Base-by-base conservation (phyloP, 2,113 vertebrate species). In the Mesitornis unicolor region DNA sequence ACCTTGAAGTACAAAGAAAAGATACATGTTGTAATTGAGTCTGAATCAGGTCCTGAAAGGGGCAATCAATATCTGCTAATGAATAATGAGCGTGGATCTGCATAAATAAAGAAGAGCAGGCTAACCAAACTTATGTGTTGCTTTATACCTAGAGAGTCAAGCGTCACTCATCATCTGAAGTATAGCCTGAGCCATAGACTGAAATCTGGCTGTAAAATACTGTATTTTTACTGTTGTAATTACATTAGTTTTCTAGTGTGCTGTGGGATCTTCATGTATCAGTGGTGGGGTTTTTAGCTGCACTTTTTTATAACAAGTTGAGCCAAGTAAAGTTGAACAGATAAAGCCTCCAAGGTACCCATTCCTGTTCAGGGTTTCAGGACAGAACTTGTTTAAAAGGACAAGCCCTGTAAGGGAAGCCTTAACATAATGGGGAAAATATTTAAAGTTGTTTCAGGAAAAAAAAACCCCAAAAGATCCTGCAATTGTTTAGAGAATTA, bases 301-400 rank as follows among this genome's bases (percentile, higher is more conserved):
- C 43, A 53, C 31, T 86, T 82, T n/a, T 87, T 92, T 87, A 88
- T 93, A 96, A 97, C 96, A 98, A 97, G 96, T 97, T 96, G 87
- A 96, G 96, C 95, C 97, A 98, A 95, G 96, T 94, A 97, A 69
- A 84, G 45, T 82, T 97, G 87, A 97, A 89, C 42, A 90, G 82
- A 85, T 86, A 87, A 95, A 96, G 84, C 96, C 96, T 97, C 71
- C 75, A 85, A 97, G 94, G 94, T 95, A 97, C 79, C 90, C 69
- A 94, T 92, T 93, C 87, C 78, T 97, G 76, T 92, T 90, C 84
- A 90, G 84, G 19, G 38, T 95, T 95, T 97, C 98, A 98, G 93
- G 97, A 97, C 42, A 82, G 80, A 96, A 98, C 97, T 97, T 98
- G 97, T 95, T 96, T 93, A 56, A 96, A 97, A 95, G 80, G 76